These are phyloP conservation scores for Xestoiulus laeticollis DNA, from an alignment of 2,888 invertebrate genomes.

Conservation along the genomic window DNA sequence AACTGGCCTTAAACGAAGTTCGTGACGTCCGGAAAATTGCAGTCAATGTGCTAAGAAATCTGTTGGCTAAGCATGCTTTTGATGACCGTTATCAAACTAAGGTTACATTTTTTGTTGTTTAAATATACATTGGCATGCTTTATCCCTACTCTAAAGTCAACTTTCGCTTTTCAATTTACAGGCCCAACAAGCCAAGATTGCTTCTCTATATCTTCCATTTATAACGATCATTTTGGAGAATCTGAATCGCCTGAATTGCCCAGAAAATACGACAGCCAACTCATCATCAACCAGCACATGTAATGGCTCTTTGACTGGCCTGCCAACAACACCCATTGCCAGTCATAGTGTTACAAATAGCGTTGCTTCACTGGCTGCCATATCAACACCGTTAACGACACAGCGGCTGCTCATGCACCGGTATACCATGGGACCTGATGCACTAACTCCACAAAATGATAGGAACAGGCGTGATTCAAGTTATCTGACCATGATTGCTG, in stretches of 20 bases:
- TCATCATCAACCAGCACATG: background rate
- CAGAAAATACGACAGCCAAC: slow-evolving; percentile 59
- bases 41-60: slow-evolving; percentile 80
- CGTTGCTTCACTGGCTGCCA: slow-evolving; percentile 68
- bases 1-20: slow-evolving; percentile 84
- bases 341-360: background rate
- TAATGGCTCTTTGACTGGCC: slow-evolving; percentile 17
- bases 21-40: slow-evolving; percentile 83
- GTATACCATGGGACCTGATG: slow-evolving; percentile 73
- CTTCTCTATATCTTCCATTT: slow-evolving; percentile 91
- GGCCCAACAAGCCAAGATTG: slow-evolving; percentile 84
- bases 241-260: slow-evolving; percentile 74
- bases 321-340: background rate
- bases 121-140: background rate
- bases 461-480: slow-evolving; percentile 72
- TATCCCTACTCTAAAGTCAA: no score
- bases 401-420: slow-evolving; percentile 72
- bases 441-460: slow-evolving; percentile 62
- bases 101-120: slow-evolving; percentile 64
- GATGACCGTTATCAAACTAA: slow-evolving; percentile 88
- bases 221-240: slow-evolving; percentile 88
- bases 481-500: slow-evolving; percentile 77
- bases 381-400: slow-evolving; percentile 74
- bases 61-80: slow-evolving; percentile 92
- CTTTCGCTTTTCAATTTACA: slow-evolving; percentile 58